Base-by-base conservation (phyloP, 1,140 invertebrate genomes). In the Stegodyphus mimosarum region DNA sequence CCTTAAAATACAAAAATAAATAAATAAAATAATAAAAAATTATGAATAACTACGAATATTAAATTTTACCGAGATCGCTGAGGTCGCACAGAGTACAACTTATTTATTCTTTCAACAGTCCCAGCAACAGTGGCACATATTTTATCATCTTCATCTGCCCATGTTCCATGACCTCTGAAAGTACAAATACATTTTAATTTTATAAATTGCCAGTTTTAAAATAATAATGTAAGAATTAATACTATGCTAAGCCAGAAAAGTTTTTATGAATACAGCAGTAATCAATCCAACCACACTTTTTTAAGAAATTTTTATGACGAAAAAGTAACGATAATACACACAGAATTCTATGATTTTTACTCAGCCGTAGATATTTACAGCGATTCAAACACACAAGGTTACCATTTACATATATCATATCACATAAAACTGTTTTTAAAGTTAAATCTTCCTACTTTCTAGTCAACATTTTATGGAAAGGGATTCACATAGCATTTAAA, bases 51-150 rank as follows among this genome's bases (percentile, higher is more conserved):
- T 15, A 74, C 0, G 15, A 53, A 49, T 48, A 53, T 15, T 6
- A 77, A 83, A 1, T 18, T 77, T 75, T 87, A 93, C 91, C 98
- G 89, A 88, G 95, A 95, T 90, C 98, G 98, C 7, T 98, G 90
- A 0, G 98, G 97, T 87, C 93, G 93, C 6, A 99, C 94, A 49
- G 96, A 95, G 75, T 99, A 95, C 17, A 99, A 92, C 90, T 98
- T 97, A 90, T 99, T 99, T 0, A 99, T 96, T 92, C 95, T 94
- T 89, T 98, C 95, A 88, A 98, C 94, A 64, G 96, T 93, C 7
- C 98, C 98, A 87, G 97, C 97, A 1, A 99, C 96, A 5, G 97
- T 98, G 6, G 98, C 94, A 90, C 96, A 94, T 4, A 99, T 91
- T 63, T 92, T 92, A 67, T 95, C 95, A 81, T 95, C 93, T 76